Evolutionary conservation across 2,888 invertebrate genomes (phyloP), one percentile per base, ranked within the genome.

Genomic region (Nephrocerus scutellatus): DNA sequence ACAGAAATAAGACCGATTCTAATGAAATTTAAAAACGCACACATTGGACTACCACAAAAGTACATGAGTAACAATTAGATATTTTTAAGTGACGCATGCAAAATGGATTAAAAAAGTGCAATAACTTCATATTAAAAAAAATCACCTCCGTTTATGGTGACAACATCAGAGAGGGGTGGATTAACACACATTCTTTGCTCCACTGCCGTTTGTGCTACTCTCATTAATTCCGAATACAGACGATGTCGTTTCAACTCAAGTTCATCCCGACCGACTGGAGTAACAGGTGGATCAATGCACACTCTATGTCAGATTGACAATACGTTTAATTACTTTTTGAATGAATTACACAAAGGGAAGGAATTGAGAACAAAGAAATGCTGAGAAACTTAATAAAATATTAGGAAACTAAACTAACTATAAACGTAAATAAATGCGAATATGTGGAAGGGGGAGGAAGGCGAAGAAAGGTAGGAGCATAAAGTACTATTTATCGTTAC

Each of bases 191-290:
- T 83, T 54, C 80, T 78, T 67, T 84, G 84, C 62, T 82, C 81
- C 36, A 77, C 76, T 35, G 81, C 79, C 51, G 79, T 80, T 57
- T 80, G 77, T 29, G 83, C 80, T 51, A 82, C 82, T 53, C 77
- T 75, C 48, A 85, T 74, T 43, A 85, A 73, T 59, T 85, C 85
- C 36, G 84, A 81, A 68, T 84, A 84, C 66, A 85, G 80, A 54
- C 84, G 74, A 64, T 84, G 84, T 40, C 84, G 74, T 46, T 82
- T 74, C 52, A 85, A 66, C 47, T 84, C 85, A 52, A 85, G 68
- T 60, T 85, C 84, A 65, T 85, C 85, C 41, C 81, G 76, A 37
- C 84, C 84, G 30, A 85, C 79, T 12, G 83, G 85, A 41, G 83
- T 84, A 39, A 81, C 84, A 30, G 84, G 84, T 49, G 64, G 74